Conservation (phyloP, 2,888 invertebrate species). For the Eretmocerus hayati region DNA sequence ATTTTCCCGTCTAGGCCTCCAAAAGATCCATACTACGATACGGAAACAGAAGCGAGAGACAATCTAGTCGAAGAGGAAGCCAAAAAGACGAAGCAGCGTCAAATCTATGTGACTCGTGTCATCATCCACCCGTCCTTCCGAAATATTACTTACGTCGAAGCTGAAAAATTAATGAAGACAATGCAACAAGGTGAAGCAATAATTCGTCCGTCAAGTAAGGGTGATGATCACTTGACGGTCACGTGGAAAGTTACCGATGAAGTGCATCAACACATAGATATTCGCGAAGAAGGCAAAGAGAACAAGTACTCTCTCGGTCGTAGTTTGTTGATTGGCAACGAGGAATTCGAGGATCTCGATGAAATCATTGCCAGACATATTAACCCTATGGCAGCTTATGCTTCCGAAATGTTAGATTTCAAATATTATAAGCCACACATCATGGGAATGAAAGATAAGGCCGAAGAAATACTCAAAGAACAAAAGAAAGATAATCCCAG, state of each 20-base stretch:
- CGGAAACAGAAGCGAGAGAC: conserved; percentile 75
- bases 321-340: conserved; percentile 77
- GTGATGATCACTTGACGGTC: conserved; percentile 89
- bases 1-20: no score
- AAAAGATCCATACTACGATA: conserved; percentile 87
- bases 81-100: conserved; percentile 79
- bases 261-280: conserved; percentile 93
- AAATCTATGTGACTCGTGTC: conserved; percentile 89
- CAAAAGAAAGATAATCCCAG: conserved; percentile 82
- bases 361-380: conserved; percentile 93
- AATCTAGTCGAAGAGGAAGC: conserved; percentile 58
- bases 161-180: conserved; percentile 80
- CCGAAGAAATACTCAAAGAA: conserved; percentile 79
- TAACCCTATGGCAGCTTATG: conserved; percentile 92
- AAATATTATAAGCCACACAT: conserved; percentile 80
- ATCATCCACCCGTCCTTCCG: conserved; percentile 97
- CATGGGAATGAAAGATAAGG: conserved; percentile 75
- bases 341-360: conserved; percentile 97
- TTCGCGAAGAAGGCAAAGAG: conserved; percentile 91
- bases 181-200: conserved; percentile 97
- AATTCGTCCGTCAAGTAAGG: conserved; percentile 94
- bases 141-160: conserved; percentile 89
- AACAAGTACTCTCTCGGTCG: conserved; percentile 92
- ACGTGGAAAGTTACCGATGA: conserved; percentile 97
- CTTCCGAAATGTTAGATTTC: conserved; percentile 83